These are phyloP conservation scores for Osedax fenrisi DNA, from an alignment of 2,888 invertebrate species.

Conservation along the genomic window DNA sequence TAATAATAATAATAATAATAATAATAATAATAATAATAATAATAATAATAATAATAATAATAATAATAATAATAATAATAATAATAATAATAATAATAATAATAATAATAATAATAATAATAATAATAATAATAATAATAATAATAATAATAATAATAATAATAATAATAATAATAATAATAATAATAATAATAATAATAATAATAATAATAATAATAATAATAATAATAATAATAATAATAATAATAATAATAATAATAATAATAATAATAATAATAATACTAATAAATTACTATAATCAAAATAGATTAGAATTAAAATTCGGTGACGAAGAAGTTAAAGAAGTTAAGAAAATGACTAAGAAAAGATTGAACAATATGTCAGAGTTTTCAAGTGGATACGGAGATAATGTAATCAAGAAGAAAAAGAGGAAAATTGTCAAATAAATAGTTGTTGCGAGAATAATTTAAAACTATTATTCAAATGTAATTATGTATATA, in stretches of 20 bases:
- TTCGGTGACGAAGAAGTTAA: background rate
- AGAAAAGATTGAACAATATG: background rate
- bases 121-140: background rate
- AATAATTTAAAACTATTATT: no score
- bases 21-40: no score
- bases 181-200: background rate
- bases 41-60: background rate
- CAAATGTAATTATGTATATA: no score
- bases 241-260: background rate
- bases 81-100: no score
- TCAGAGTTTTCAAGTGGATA: slow-evolving; percentile 17
- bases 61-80: background rate
- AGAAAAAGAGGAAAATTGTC: slow-evolving; percentile 7
- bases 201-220: no score
- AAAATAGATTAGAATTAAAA: background rate
- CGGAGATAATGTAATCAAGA: background rate
- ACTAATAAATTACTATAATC: background rate
- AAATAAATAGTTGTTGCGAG: no score
- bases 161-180: background rate
- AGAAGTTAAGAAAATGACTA: background rate
- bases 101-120: background rate
- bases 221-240: background rate
- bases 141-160: no score
- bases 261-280: background rate
- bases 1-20: background rate